A percentile compares a stretch with the other conserved stretches of the same genome.
Conservation (phyloP, 2,113 vertebrate genomes). For the Rhinichthys klamathensis region DNA sequence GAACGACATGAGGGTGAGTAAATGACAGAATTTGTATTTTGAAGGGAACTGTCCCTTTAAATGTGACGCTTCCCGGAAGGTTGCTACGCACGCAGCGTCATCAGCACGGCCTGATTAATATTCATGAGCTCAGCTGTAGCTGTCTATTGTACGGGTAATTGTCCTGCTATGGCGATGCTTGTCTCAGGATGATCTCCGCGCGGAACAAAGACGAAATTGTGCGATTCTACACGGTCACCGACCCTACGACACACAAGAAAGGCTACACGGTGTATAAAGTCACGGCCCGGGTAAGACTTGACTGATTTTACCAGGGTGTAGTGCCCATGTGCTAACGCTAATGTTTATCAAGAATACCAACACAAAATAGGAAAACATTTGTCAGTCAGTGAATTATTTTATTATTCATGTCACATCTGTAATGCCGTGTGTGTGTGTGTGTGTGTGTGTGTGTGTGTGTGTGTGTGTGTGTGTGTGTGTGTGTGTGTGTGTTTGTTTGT, state of each 20-base stretch:
- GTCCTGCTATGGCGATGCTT: constrained; percentile 64
- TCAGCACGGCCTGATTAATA: not conserved
- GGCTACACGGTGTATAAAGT: constrained; percentile 97
- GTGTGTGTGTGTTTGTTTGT: no score
- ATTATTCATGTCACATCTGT: not conserved
- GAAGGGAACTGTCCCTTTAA: not conserved
- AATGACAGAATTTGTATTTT: not conserved
- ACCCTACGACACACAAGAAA: constrained; percentile 88
- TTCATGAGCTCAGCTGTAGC: constrained; percentile 10
- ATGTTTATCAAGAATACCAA: not conserved
- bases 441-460: no score
- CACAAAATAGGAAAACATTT: not conserved
- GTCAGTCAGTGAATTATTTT: not conserved
- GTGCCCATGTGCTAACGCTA: constrained; percentile 28
- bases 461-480: no score
- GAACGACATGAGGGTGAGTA: not conserved
- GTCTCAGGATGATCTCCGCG: constrained; percentile 87
- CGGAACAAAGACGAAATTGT: constrained; percentile 87
- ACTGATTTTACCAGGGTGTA: not conserved
- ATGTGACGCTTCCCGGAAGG: constrained; percentile 15
- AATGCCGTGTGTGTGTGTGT: not conserved
- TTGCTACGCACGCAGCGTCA: not conserved
- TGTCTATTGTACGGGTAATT: constrained; percentile 9
- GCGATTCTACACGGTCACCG: constrained; percentile 97
- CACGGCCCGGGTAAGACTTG: constrained; percentile 88